Percentiles rank a stretch among this genome's conserved stretches.
Conservation (phyloP, 1,140 invertebrate genomes). For the Drosophila littoralis region DNA sequence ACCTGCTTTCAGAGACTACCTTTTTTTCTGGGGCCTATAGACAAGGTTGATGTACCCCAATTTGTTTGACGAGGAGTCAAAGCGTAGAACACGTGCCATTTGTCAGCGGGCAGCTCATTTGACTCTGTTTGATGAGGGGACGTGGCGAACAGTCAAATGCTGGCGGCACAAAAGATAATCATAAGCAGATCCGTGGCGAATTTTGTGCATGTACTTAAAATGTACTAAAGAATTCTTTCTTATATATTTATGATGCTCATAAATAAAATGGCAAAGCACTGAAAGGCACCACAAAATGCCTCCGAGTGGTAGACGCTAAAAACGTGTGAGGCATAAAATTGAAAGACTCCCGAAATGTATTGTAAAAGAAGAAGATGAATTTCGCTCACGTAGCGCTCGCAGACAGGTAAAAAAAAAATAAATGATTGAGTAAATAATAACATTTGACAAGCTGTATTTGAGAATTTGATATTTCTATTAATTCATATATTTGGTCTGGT, state of each 20-base stretch:
- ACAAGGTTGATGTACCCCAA: conserved; percentile 34
- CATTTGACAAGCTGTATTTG: conserved; percentile 42
- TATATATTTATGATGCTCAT: conserved; percentile 74
- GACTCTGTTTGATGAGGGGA: conserved; percentile 23
- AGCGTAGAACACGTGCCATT: conserved; percentile 60
- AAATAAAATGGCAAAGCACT: conserved; percentile 63
- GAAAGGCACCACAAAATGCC: conserved; percentile 29
- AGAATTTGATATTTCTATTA: conserved; percentile 55
- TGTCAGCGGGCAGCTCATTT: conserved; percentile 49
- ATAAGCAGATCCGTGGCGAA: conserved; percentile 30
- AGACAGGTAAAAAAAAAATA: conserved; percentile 32
- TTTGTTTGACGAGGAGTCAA: conserved; percentile 32
- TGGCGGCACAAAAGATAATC: conserved; percentile 50
- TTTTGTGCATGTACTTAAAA: conserved; percentile 41
- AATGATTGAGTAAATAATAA: conserved; percentile 6
- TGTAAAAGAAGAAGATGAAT: conserved; percentile 43
- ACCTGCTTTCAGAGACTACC: background rate
- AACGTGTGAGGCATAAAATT: conserved; percentile 74
- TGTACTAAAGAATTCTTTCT: conserved; percentile 52
- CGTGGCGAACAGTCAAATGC: conserved; percentile 40
- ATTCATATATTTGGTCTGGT: conserved; percentile 38
- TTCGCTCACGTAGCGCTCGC: conserved; percentile 37
- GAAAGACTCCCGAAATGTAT: conserved; percentile 28
- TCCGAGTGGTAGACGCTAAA: conserved; percentile 53
- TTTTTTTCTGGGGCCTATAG: background rate